Evolutionary conservation across 2,797 vertebrate genomes (phyloP).

Genomic region (Pseudochromis fuscus): DNA sequence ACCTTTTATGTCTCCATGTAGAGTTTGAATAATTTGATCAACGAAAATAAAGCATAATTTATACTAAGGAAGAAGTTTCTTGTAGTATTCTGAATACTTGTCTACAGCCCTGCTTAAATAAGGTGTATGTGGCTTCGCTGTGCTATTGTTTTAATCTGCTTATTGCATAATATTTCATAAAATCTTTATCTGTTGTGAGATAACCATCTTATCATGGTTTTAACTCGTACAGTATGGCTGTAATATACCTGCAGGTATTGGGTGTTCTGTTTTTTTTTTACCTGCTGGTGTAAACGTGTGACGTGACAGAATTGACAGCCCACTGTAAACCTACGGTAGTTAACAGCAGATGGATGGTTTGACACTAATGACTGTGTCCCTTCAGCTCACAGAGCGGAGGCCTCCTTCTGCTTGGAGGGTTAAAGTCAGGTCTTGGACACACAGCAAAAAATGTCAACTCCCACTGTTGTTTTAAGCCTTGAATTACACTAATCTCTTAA

Average conservation of each 20-base stretch:
- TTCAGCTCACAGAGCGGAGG: slow-evolving; percentile 7
- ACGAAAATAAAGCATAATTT: too few species aligned
- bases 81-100: too few species aligned
- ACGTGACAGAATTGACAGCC: slow-evolving; percentile 26
- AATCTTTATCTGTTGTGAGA: too few species aligned
- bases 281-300: slow-evolving; percentile 8
- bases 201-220: neutral
- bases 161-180: too few species aligned
- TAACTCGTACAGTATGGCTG: neutral
- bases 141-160: too few species aligned
- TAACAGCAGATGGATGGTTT: slow-evolving; percentile 50
- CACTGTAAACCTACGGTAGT: slow-evolving; percentile 16
- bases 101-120: too few species aligned
- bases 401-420: slow-evolving; percentile 39
- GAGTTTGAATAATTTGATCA: too few species aligned
- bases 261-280: neutral
- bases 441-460: slow-evolving; percentile 47
- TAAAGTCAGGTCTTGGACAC: slow-evolving; percentile 60
- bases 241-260: neutral
- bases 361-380: slow-evolving; percentile 36
- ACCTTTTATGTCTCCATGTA: too few species aligned
- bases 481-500: neutral
- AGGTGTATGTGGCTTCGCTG: too few species aligned
- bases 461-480: neutral
- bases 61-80: too few species aligned